Percentiles rank a stretch among this genome's conserved stretches.
Conservation (phyloP, 2,888 invertebrate species). For the Calameuta filiformis region DNA sequence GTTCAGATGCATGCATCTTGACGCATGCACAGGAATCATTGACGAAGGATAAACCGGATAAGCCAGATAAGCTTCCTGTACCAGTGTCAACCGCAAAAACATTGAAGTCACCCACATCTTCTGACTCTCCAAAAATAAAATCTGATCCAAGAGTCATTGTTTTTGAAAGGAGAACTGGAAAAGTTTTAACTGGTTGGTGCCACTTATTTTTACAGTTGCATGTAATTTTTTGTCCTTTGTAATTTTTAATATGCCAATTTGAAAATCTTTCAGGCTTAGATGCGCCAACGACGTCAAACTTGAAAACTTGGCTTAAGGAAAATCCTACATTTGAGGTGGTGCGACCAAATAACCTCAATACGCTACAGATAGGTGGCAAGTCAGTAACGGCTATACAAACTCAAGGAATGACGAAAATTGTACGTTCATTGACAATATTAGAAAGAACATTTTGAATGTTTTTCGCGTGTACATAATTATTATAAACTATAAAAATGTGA, state of each 20-base stretch:
- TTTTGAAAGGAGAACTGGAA: conserved; percentile 84
- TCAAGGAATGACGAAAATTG: conserved; percentile 34
- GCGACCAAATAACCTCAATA: conserved; percentile 66
- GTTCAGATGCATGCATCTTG: conserved; percentile 88
- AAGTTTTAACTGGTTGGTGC: conserved; percentile 67
- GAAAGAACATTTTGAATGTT: conserved; percentile 7
- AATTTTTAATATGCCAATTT: background rate
- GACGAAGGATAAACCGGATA: conserved; percentile 55
- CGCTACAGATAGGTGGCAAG: conserved; percentile 53
- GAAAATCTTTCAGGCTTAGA: conserved; percentile 76
- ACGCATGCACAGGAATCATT: conserved; percentile 80
- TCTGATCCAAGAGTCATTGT: conserved; percentile 73
- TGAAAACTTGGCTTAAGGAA: conserved; percentile 85
- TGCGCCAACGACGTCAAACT: conserved; percentile 83
- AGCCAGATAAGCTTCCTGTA: conserved; percentile 18
- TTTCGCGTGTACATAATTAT: conserved; percentile 13
- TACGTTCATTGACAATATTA: conserved; percentile 26
- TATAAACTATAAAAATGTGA: background rate
- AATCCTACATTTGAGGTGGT: conserved; percentile 91
- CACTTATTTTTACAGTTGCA: conserved; percentile 7
- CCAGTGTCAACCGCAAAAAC: conserved; percentile 39
- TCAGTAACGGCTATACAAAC: conserved; percentile 51
- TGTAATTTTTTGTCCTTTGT: background rate
- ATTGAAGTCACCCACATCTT: conserved; percentile 41
- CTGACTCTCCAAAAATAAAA: conserved; percentile 45